Base-by-base conservation (phyloP, 2,113 vertebrate species). In the Indicator indicator region DNA sequence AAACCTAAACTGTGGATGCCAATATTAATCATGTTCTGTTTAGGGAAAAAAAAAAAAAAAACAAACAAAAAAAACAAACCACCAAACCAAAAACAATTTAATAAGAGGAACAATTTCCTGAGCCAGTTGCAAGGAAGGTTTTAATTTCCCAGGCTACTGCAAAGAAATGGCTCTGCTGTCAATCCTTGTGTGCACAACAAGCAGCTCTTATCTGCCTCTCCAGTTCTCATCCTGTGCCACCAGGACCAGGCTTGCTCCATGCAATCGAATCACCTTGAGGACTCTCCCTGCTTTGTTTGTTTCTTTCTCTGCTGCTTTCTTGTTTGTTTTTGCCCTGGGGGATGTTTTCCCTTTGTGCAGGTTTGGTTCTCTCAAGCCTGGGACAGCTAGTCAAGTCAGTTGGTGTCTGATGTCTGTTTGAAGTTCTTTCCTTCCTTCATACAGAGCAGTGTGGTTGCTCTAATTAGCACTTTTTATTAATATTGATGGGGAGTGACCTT, bases 141-240 rank as follows among this genome's bases (percentile, higher is more conserved):
- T 95, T 96, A 90, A 97, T 96, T 97, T 97, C 94, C 93, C 90
- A 93, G 46, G 30, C 38, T 94, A 89, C 71, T 76, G 71, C 83
- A 96, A 96, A 92, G 90, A 93, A 96, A 95, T 95, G 33, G 11
- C 83, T 96, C 19, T 81, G 71, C 78, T 96, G 89, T 96, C 97
- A 97, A 15, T 94, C 0, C 6, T 94, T 88, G 90, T 90, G 81
- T 64, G 73, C 33, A 40, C 38, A 89, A 71, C 81, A 90, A 94
- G 23, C 27, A 79, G 94, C 27, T 64, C 75, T 90, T 94, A 73
- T 87, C 64, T 91, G 86, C 33, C 33, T 74, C 42, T 85, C 11
- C 72, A 82, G 14, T 84, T 86, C 58, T 62, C 81, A 84, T 84
- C 65, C 70, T 81, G 9, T 88, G 83, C 68, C 44, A 74, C 48